A percentile compares a stretch with the other conserved stretches of the same genome.
These are phyloP conservation scores for Hyposoter didymator DNA, from an alignment of 2,888 invertebrate species.

Conservation along the genomic window DNA sequence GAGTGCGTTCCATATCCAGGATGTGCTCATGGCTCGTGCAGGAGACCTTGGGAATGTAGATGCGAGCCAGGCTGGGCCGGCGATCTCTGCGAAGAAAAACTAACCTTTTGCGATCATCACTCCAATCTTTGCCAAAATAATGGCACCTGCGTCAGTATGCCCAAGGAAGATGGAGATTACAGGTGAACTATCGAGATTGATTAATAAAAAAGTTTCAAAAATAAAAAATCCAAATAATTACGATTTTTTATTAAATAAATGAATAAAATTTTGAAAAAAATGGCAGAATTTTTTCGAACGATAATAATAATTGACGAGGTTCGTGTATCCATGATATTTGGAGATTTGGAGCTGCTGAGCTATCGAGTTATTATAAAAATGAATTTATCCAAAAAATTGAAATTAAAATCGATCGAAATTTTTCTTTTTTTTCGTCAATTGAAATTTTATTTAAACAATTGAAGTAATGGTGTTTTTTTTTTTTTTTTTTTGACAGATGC, in stretches of 20 bases:
- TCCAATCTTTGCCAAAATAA: slow-evolving; percentile 91
- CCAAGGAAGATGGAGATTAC: slow-evolving; percentile 91
- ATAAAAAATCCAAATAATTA: not conserved
- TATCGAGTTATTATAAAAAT: slow-evolving; percentile 1
- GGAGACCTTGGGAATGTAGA: slow-evolving; percentile 95
- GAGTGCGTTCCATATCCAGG: slow-evolving; percentile 95
- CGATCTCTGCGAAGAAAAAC: slow-evolving; percentile 95
- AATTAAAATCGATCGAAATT: too few species aligned
- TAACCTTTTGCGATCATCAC: slow-evolving; percentile 94
- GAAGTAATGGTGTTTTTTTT: not conserved
- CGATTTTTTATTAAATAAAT: not conserved
- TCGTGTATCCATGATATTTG: not conserved
- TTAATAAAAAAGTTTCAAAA: too few species aligned
- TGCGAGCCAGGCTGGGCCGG: slow-evolving; percentile 96
- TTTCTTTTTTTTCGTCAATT: too few species aligned
- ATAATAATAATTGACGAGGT: not conserved
- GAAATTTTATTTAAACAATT: not conserved
- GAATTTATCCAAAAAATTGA: not conserved
- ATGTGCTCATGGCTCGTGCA: slow-evolving; percentile 93
- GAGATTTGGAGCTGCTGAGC: not conserved
- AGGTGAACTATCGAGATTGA: slow-evolving; percentile 85
- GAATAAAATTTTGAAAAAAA: not conserved
- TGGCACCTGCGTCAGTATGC: slow-evolving; percentile 92
- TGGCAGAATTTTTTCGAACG: not conserved
- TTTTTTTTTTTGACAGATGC: slow-evolving; percentile 85